Evolutionary conservation across 2,113 vertebrate genomes (phyloP), one percentile per base, ranked within the genome.

Genomic region (Cephalophus harveyi): DNA sequence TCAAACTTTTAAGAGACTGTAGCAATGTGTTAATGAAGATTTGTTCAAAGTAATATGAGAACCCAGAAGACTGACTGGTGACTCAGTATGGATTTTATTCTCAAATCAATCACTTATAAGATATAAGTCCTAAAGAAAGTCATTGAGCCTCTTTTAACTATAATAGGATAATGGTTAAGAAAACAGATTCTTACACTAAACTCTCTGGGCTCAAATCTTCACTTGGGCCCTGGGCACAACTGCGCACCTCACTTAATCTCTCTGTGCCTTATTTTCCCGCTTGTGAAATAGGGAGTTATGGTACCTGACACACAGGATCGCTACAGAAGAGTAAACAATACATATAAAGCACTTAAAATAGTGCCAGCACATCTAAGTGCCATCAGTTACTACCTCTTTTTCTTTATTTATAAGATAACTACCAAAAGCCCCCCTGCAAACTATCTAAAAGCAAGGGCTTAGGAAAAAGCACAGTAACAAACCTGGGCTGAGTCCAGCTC

Each of bases 301-400:
- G 33, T 1, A 5, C 67, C 40, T 7, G 10, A 33, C 52, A 55
- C 25, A 9, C 15, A 3, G 10, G 33, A 40, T 3, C 21, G 3
- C 36, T 28, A n/a, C 6, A n/a, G 55, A 62, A 76, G 16, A 28
- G 8, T 8, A 17, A 50, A 52, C 0, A 14, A 54, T 3, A 4
- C 11, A 2, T 0, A 4, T 0, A 40, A 33, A 55, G 14, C 2
- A 1, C 74, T 11, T 14, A 1, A 52, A 13, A 57, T 5, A 1
- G 23, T 13, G 59, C 40, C 33, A 2, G 11, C 4, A n/a, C 5
- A 2, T 8, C 13, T 1, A 10, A 40, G 16, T 19, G 36, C 28
- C 11, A 0, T 14, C 7, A 43, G 11, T 52, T 57, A 59, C 15
- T 3, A n/a, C 21, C n/a, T 91, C 40, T n/a, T 55, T 74, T 64